Conservation (phyloP, 2,888 invertebrate species). For the Tipula vernalis region DNA sequence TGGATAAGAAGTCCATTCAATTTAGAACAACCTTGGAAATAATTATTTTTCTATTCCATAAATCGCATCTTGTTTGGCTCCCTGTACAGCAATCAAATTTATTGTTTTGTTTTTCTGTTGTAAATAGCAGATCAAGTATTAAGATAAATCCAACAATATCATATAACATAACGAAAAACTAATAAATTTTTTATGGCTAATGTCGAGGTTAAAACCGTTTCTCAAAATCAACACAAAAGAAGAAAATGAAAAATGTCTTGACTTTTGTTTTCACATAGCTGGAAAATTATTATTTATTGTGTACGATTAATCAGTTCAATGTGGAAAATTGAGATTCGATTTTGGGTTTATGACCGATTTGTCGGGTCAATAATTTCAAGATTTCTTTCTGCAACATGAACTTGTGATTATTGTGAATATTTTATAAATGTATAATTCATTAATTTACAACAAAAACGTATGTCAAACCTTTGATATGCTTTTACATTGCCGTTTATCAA, state of each 20-base stretch:
- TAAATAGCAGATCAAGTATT: not conserved
- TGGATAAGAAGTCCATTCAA: too few species aligned
- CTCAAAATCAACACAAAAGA: not conserved
- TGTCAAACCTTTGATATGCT: not conserved
- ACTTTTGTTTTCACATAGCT: not conserved
- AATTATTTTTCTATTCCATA: too few species aligned
- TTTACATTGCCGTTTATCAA: not conserved
- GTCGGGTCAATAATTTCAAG: not conserved
- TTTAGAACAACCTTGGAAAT: too few species aligned
- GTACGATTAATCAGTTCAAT: not conserved
- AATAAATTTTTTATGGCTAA: not conserved
- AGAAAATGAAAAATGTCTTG: not conserved
- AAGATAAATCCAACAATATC: not conserved
- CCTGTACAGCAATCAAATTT: not conserved
- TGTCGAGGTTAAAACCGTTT: not conserved
- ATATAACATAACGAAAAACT: not conserved
- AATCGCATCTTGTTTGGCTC: too few species aligned
- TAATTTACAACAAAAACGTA: not conserved
- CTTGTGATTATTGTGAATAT: too few species aligned
- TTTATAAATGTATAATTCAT: not conserved
- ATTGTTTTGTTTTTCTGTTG: not conserved
- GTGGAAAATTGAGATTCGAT: not conserved
- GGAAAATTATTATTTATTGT: not conserved
- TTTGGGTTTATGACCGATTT: not conserved
- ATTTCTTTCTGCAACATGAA: not conserved